Conservation (phyloP, 2,888 invertebrate genomes). For the Diadegma fenestrale region DNA sequence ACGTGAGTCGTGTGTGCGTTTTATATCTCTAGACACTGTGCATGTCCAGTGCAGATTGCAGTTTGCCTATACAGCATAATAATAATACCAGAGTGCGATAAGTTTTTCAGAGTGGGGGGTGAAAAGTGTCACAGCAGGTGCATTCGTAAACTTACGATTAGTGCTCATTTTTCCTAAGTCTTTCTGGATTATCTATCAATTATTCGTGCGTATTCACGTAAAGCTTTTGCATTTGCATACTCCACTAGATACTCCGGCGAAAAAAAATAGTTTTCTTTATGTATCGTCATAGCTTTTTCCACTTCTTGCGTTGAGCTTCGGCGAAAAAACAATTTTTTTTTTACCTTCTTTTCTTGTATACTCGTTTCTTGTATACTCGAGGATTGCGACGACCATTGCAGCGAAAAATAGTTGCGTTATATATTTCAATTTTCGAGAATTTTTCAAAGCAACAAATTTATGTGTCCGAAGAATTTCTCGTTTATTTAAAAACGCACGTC, state of each 20-base stretch:
- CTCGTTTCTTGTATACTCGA: background rate
- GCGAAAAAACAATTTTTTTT: background rate
- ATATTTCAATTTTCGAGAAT: background rate
- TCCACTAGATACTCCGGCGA: background rate
- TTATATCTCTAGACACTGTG: background rate
- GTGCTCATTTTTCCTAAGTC: background rate
- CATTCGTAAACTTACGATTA: background rate
- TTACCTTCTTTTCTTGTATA: background rate
- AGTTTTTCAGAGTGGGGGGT: background rate
- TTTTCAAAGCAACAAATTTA: too few species aligned
- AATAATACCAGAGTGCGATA: conserved; percentile 8
- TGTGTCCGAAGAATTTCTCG: too few species aligned
- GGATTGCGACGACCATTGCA: background rate
- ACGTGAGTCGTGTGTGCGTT: conserved; percentile 12
- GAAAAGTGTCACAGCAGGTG: conserved; percentile 26
- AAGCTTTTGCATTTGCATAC: background rate
- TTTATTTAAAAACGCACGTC: too few species aligned
- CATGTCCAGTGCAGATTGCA: conserved; percentile 13
- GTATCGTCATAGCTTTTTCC: background rate
- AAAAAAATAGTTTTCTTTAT: background rate
- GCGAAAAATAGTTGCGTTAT: background rate
- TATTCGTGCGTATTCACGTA: background rate
- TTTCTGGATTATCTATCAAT: background rate
- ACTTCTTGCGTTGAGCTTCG: background rate
- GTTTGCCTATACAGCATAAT: background rate